Percentiles rank a stretch among this genome's conserved stretches.
These are phyloP conservation scores for Malurus leucopterus DNA, from an alignment of 2,797 vertebrate genomes.

Conservation along the genomic window DNA sequence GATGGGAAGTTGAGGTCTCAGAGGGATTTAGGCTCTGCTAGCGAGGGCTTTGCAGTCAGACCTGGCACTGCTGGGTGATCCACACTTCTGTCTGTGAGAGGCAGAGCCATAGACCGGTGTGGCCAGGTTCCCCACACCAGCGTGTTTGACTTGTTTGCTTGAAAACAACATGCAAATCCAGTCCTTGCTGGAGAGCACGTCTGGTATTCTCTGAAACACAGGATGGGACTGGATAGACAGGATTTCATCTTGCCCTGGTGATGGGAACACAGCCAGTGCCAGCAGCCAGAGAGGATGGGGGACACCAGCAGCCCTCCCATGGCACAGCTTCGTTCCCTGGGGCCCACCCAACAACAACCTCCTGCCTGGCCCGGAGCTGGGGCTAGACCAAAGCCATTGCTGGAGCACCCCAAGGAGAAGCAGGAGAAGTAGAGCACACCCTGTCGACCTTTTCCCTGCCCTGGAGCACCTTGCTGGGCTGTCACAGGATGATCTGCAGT, in stretches of 20 bases:
- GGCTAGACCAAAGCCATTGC: background rate
- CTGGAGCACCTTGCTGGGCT: background rate
- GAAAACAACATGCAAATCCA: background rate
- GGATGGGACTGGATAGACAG: background rate
- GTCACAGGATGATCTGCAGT: accelerated
- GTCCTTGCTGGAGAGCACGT: background rate
- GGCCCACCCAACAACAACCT: background rate
- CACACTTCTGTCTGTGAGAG: accelerated
- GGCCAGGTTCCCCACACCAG: accelerated
- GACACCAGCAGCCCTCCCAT: background rate
- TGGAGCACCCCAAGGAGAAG: background rate
- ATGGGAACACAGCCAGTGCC: background rate
- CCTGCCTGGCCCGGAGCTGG: background rate
- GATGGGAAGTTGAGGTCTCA: accelerated
- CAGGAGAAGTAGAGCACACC: background rate
- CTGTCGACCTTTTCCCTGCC: background rate
- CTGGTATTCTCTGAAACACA: background rate
- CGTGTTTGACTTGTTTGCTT: background rate
- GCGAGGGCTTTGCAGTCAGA: background rate
- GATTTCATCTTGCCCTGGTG: background rate
- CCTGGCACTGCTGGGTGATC: background rate
- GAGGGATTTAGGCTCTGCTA: background rate
- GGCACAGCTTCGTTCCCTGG: background rate
- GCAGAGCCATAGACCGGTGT: accelerated
- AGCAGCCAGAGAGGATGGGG: accelerated